Evolutionary conservation across 2,888 invertebrate species (phyloP).

Genomic region (Lasioglossum villosulum): DNA sequence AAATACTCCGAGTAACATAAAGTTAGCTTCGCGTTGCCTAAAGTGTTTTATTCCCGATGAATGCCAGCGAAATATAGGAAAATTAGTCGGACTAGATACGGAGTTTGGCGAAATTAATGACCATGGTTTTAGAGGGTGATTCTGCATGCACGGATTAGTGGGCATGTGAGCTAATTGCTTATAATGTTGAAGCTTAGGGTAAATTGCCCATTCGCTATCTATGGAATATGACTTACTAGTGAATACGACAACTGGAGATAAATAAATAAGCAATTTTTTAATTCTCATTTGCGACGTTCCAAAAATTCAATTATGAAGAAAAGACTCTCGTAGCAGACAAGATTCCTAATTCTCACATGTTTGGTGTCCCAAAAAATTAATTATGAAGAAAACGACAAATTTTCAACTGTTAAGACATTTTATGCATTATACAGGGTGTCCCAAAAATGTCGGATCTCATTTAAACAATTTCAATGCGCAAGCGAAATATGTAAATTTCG

Average conservation of each 20-base stretch:
- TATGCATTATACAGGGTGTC: background rate
- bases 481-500: background rate
- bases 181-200: background rate
- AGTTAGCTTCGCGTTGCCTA: background rate
- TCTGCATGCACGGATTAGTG: background rate
- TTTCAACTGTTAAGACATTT: background rate
- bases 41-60: background rate
- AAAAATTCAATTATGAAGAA: background rate
- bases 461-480: background rate
- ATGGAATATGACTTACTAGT: background rate
- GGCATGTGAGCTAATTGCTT: background rate
- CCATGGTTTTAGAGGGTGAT: conserved; percentile 5
- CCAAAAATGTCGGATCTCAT: background rate
- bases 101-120: background rate
- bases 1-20: background rate
- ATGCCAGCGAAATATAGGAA: background rate
- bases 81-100: background rate
- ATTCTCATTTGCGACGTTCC: background rate
- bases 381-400: background rate
- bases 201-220: background rate
- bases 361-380: background rate
- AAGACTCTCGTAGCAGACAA: background rate
- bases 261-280: background rate
- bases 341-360: background rate
- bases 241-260: background rate